Evolutionary conservation across 2,888 invertebrate genomes (phyloP).

Genomic region (Ramazzottius varieornatus): DNA sequence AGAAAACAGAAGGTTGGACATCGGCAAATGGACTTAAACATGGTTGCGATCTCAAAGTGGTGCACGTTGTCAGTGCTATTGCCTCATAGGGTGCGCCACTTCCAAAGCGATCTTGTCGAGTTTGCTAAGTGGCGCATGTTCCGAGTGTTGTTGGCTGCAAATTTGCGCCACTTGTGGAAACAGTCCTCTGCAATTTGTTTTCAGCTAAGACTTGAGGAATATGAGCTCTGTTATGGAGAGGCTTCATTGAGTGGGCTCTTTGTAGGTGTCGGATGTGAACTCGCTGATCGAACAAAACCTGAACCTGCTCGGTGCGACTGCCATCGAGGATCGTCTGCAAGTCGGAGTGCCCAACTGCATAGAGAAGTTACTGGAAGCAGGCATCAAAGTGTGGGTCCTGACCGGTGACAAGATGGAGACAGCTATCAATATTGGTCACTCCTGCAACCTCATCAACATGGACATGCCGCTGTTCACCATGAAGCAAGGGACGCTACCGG

Average conservation of each 20-base stretch:
- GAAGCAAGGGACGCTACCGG: neutral
- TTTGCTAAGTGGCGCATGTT: no score
- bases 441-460: neutral
- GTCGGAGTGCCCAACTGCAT: conserved; percentile 76
- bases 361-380: conserved; percentile 63
- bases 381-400: conserved; percentile 83
- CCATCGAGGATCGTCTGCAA: conserved; percentile 89
- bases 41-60: no score
- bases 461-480: neutral
- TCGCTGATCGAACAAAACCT: conserved; percentile 32
- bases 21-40: no score
- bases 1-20: conserved; percentile 3
- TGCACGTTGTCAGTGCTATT: no score
- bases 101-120: no score
- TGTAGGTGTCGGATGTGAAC: neutral
- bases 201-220: no score
- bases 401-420: conserved; percentile 99
- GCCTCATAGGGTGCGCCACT: no score
- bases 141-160: no score
- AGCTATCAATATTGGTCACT: conserved; percentile 69
- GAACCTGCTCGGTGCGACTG: conserved; percentile 67
- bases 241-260: no score
- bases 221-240: no score
- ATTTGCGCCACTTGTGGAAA: no score
- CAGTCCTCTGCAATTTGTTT: no score